Evolutionary conservation across 2,113 vertebrate species (phyloP).

Genomic region (Pedionomus torquatus): DNA sequence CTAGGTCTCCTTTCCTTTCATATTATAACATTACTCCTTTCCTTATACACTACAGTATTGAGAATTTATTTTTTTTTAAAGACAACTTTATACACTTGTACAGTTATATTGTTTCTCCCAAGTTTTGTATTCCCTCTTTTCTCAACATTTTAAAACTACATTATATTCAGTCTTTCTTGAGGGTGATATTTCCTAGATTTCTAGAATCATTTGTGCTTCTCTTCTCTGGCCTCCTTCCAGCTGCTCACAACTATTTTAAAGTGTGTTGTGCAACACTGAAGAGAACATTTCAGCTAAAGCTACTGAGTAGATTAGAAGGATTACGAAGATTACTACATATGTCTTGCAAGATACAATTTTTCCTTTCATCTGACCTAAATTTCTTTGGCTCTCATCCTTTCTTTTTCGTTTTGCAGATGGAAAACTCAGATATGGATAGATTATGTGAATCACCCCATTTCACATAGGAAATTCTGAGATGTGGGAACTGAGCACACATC

Average conservation of each 20-base stretch:
- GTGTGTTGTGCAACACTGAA: not conserved
- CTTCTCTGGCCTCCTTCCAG: not conserved
- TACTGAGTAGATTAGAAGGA: slow-evolving; percentile 16
- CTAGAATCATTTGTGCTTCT: not conserved
- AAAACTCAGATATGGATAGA: not conserved
- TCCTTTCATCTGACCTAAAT: slow-evolving; percentile 8
- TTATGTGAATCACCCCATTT: not conserved
- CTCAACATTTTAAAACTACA: not conserved
- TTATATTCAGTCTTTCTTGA: not conserved
- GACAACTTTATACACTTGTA: not conserved
- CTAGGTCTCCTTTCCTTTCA: not conserved
- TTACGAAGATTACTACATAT: slow-evolving; percentile 14
- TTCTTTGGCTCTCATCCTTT: not conserved
- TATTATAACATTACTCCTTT: not conserved
- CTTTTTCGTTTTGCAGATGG: not conserved
- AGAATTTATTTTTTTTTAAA: not conserved
- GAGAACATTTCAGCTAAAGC: not conserved
- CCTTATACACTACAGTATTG: not conserved
- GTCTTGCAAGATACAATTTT: slow-evolving; percentile 4
- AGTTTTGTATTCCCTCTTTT: not conserved
- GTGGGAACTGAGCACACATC: not conserved
- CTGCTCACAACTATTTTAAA: slow-evolving; percentile 17
- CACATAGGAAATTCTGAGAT: not conserved
- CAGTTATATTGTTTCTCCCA: not conserved
- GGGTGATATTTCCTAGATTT: not conserved